Conservation (phyloP, 2,888 invertebrate species). For the Sinelater perroti region DNA sequence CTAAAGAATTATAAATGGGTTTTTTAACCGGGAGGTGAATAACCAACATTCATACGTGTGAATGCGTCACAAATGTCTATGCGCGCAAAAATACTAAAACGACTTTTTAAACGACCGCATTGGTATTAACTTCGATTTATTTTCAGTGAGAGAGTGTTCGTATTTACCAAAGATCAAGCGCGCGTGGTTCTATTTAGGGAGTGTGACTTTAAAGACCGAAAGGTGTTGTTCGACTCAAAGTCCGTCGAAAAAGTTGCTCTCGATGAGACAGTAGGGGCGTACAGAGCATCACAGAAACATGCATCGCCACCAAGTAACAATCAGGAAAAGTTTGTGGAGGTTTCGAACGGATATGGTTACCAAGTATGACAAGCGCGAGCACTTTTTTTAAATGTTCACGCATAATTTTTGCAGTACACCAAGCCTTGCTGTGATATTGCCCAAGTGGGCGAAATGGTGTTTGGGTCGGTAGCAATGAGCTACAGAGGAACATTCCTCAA, state of each 20-base stretch:
- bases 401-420: conserved; percentile 65
- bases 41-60: no score
- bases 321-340: conserved; percentile 64
- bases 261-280: conserved; percentile 30
- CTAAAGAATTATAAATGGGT: no score
- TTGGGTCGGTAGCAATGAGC: conserved; percentile 90
- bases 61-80: no score
- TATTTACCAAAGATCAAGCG: conserved; percentile 77
- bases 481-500: conserved; percentile 88
- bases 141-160: conserved; percentile 65
- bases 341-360: conserved; percentile 71
- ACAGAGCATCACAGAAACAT: conserved; percentile 8
- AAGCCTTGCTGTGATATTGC: conserved; percentile 74
- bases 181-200: conserved; percentile 85
- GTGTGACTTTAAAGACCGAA: conserved; percentile 83
- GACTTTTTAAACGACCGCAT: no score
- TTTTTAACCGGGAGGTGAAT: no score
- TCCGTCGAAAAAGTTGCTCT: conserved; percentile 69
- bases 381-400: not conserved
- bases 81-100: no score
- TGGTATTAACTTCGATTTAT: no score
- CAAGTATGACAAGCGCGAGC: conserved; percentile 69
- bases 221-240: conserved; percentile 84
- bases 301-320: conserved; percentile 21
- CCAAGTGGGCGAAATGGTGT: conserved; percentile 89